A percentile compares a stretch with the other conserved stretches of the same genome.
These are phyloP conservation scores for Amia ocellicauda DNA, from an alignment of 2,113 vertebrate species.

Conservation along the genomic window DNA sequence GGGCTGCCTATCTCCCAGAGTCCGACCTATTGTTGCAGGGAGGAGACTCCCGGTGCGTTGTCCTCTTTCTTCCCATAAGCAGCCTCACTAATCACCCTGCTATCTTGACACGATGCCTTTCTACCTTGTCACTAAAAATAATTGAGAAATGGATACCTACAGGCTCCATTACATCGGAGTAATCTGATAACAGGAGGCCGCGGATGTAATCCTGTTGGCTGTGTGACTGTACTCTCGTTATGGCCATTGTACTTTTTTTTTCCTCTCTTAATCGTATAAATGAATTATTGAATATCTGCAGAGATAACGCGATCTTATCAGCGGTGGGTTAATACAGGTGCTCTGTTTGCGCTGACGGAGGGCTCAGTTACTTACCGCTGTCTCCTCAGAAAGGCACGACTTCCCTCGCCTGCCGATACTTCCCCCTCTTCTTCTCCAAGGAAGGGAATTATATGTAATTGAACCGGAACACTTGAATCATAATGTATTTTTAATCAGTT, in stretches of 20 bases:
- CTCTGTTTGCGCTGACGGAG: too few species aligned
- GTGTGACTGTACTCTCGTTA: not conserved
- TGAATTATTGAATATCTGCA: not conserved
- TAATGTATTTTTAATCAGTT: too few species aligned
- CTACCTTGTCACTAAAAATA: constrained; percentile 3
- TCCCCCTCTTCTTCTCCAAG: too few species aligned
- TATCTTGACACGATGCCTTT: constrained; percentile 4
- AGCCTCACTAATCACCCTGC: constrained; percentile 7
- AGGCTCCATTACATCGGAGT: not conserved
- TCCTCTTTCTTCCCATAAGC: not conserved
- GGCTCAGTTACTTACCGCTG: too few species aligned
- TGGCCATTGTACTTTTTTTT: too few species aligned
- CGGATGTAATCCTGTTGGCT: not conserved
- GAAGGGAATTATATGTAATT: too few species aligned
- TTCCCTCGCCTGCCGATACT: too few species aligned
- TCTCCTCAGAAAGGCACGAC: too few species aligned
- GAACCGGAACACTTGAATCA: too few species aligned
- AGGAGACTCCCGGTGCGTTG: not conserved
- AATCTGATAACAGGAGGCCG: not conserved
- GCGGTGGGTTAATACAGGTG: too few species aligned
- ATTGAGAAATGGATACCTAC: constrained; percentile 6
- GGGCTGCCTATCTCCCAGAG: too few species aligned
- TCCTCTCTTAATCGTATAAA: constrained; percentile 4
- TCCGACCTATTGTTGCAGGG: too few species aligned
- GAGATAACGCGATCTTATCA: not conserved